A percentile compares a stretch with the other conserved stretches of the same genome.
Conservation (phyloP, 2,888 invertebrate genomes). For the Oligia fasciuncula region DNA sequence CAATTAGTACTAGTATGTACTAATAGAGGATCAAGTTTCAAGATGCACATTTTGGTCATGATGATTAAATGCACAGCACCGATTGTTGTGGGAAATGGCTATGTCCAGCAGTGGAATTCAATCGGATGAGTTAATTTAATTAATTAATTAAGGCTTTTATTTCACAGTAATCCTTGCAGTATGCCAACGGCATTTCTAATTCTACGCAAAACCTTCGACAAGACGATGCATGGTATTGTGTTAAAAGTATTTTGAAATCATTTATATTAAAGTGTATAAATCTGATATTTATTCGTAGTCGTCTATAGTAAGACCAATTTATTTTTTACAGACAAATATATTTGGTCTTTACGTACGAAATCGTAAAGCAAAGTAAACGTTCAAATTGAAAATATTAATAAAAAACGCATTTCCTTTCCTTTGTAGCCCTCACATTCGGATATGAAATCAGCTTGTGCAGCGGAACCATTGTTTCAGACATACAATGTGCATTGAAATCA, state of each 20-base stretch:
- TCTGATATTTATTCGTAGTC: not conserved
- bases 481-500: conserved; percentile 47
- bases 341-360: not conserved
- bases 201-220: not conserved
- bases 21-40: conserved; percentile 9
- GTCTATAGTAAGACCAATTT: not conserved
- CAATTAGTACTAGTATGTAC: not conserved
- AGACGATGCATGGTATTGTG: not conserved
- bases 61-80: not conserved
- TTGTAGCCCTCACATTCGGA: conserved; percentile 12
- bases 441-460: conserved; percentile 45
- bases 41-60: not conserved
- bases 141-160: not conserved
- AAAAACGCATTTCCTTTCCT: conserved; percentile 13
- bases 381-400: conserved; percentile 18
- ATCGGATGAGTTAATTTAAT: not conserved
- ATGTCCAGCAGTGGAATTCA: not conserved
- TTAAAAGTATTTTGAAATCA: not conserved
- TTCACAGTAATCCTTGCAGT: not conserved
- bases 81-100: not conserved
- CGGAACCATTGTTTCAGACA: conserved; percentile 48
- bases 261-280: too few relatives aligned
- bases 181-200: not conserved
- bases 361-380: not conserved
- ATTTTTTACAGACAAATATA: not conserved